phyloP scores from a whole-genome alignment of 2,888 invertebrate genomes.

The Lycocerus yunnanus region DNA sequence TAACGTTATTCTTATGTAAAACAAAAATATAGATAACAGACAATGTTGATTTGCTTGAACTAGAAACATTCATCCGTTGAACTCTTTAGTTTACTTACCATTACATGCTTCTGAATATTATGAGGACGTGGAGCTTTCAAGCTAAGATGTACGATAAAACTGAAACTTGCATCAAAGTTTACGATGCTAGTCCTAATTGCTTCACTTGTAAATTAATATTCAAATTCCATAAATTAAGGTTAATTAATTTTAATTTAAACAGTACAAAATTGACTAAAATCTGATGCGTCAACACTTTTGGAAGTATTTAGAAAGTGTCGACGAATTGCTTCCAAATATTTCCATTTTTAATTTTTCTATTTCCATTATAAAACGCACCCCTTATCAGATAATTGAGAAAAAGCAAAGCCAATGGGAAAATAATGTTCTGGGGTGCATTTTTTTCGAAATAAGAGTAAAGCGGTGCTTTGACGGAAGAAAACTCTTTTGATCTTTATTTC shows the following conservation, averaged over 20 bases:
- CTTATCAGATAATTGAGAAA: not conserved
- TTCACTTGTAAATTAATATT: not conserved
- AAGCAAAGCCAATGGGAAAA: not conserved
- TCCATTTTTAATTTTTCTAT: not conserved
- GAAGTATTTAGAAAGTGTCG: not conserved
- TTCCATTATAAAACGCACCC: not conserved
- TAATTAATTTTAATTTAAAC: not conserved
- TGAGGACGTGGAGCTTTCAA: not conserved
- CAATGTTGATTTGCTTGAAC: not conserved
- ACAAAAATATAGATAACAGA: no score
- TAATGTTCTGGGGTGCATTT: not conserved
- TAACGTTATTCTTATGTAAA: no score
- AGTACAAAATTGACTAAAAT: not conserved
- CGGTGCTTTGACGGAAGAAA: not conserved
- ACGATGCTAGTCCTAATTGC: not conserved
- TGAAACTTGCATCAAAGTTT: not conserved
- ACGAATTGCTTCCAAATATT: not conserved
- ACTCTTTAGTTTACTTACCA: not conserved
- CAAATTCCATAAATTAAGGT: not conserved
- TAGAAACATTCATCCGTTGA: not conserved
- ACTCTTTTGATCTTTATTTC: not conserved
- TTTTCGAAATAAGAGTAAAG: not conserved
- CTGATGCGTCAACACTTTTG: not conserved
- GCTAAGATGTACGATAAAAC: not conserved
- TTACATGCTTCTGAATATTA: not conserved